Conservation (phyloP, 2,888 invertebrate species). For the Liposcelis brunnea region DNA sequence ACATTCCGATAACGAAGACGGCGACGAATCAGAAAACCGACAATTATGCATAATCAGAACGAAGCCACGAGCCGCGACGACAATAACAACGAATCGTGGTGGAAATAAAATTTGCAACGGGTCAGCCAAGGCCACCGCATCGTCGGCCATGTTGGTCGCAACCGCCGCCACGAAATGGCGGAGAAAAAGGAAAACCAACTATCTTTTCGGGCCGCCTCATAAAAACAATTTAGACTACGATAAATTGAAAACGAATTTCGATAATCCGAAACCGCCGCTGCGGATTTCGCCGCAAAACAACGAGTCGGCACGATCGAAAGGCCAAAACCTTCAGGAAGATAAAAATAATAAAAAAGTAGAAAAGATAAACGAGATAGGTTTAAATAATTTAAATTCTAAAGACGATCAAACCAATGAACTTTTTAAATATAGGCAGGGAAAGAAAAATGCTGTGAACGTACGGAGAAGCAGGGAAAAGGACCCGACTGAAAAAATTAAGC, state of each 20-base stretch:
- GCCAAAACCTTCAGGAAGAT: no score
- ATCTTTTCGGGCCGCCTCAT: constrained; percentile 5
- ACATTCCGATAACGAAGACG: not conserved
- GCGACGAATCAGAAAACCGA: constrained; percentile 1
- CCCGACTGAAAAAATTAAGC: no score
- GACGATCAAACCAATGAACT: no score
- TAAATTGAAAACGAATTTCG: constrained; percentile 2
- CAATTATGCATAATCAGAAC: not conserved
- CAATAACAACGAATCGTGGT: constrained; percentile 1
- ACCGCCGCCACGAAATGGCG: constrained; percentile 16
- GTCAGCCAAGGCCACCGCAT: not conserved
- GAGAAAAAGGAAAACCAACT: constrained; percentile 8
- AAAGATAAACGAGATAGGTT: constrained; percentile 17
- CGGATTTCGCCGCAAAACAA: constrained; percentile 6
- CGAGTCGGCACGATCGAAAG: no score
- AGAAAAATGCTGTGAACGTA: no score
- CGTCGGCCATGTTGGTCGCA: constrained; percentile 13
- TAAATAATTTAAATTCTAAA: no score
- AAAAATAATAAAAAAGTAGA: constrained; percentile 7
- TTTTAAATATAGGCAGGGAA: no score
- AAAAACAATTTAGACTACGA: constrained; percentile 5
- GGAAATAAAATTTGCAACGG: constrained; percentile 1
- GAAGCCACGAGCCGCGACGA: not conserved
- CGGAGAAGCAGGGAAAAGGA: no score
- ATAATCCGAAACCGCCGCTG: not conserved